A percentile compares a stretch with the other conserved stretches of the same genome.
Conservation (phyloP, 2,888 invertebrate genomes). For the Ornithoptera alexandrae region DNA sequence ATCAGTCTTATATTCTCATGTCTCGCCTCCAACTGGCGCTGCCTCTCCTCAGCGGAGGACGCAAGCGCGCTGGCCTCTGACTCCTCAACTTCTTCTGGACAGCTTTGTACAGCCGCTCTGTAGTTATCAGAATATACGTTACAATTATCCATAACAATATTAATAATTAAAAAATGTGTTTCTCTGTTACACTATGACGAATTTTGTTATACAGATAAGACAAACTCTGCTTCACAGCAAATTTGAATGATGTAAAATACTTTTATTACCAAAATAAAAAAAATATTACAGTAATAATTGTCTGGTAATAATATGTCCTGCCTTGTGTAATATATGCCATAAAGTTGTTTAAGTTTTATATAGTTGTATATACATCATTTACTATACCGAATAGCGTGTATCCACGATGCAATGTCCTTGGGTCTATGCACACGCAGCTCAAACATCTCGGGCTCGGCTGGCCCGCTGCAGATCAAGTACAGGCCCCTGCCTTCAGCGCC, state of each 20-base stretch:
- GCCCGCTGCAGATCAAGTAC: constrained; percentile 95
- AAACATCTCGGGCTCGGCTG: constrained; percentile 97
- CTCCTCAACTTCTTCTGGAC: constrained; percentile 89
- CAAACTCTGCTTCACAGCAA: no score
- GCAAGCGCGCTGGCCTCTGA: constrained; percentile 79
- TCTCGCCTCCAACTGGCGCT: constrained; percentile 86
- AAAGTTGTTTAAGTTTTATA: not conserved
- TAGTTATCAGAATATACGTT: not conserved
- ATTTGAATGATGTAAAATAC: no score
- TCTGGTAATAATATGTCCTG: no score
- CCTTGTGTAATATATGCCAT: no score
- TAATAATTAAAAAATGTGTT: not conserved
- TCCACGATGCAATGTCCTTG: constrained; percentile 94
- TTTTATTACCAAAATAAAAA: no score
- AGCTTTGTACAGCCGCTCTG: constrained; percentile 89
- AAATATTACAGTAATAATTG: no score
- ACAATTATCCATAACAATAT: not conserved
- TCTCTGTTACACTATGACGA: no score
- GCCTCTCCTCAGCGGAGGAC: constrained; percentile 88
- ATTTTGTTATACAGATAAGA: no score
- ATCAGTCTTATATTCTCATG: constrained; percentile 89
- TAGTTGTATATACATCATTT: not conserved
- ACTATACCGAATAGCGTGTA: constrained; percentile 87
- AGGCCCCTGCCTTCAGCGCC: constrained; percentile 94
- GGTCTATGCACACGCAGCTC: constrained; percentile 93